Conservation (phyloP, 2,797 vertebrate species). For the Acanthurus leucopareius region DNA sequence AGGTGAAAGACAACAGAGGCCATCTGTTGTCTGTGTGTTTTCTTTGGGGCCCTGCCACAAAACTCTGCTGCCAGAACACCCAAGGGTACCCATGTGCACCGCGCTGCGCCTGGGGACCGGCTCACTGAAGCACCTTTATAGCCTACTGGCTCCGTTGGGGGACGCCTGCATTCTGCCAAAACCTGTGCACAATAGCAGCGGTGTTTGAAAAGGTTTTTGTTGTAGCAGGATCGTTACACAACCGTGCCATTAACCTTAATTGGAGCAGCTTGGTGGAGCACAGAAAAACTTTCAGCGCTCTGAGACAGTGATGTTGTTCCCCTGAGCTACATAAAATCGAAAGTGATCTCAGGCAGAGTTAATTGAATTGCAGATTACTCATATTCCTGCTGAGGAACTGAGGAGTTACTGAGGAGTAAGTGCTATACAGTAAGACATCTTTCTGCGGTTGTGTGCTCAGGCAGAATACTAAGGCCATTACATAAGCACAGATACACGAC, state of each 20-base stretch:
- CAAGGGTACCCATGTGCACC: constrained; percentile 64
- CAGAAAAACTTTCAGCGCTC: constrained; percentile 66
- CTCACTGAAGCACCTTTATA: constrained; percentile 70
- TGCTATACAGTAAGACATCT: constrained; percentile 35
- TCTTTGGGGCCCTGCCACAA: constrained; percentile 77
- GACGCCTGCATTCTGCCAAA: constrained; percentile 56
- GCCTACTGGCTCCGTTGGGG: constrained; percentile 48
- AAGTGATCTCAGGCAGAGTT: constrained; percentile 61
- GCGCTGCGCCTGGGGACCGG: constrained; percentile 52
- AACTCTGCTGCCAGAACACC: constrained; percentile 71
- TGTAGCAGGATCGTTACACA: constrained; percentile 64
- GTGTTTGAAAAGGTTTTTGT: constrained; percentile 60
- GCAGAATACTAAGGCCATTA: constrained; percentile 14
- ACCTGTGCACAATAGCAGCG: constrained; percentile 50
- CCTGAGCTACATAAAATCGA: constrained; percentile 70
- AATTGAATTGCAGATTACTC: constrained; percentile 73
- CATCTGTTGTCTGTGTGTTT: constrained; percentile 79
- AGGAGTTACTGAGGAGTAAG: constrained; percentile 53
- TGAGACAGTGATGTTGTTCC: constrained; percentile 62
- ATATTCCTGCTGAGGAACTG: constrained; percentile 49
- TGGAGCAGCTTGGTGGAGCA: constrained; percentile 72
- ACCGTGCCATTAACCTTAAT: constrained; percentile 76
- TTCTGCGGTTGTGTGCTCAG: constrained; percentile 16
- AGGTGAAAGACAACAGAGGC: constrained; percentile 71
- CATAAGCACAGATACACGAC: constrained; percentile 7